phyloP scores from a whole-genome alignment of 2,113 vertebrate genomes.

The Leucopsar rothschildi region DNA sequence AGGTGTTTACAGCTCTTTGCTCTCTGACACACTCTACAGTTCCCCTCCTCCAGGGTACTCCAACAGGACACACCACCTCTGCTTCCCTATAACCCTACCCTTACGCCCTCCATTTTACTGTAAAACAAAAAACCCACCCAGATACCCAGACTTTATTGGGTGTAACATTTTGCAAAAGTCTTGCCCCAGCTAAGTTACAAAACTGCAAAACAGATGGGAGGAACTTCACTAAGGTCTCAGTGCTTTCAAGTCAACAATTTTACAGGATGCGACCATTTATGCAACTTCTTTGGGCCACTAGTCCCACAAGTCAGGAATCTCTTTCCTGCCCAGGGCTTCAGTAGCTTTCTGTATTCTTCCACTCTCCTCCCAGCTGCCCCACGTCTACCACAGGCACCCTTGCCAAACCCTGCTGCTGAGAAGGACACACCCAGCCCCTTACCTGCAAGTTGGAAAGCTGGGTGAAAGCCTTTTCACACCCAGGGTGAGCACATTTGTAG shows the following conservation, averaged over 20 bases:
- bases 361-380: not conserved
- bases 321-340: not conserved
- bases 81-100: not conserved
- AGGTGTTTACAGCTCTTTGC: not conserved
- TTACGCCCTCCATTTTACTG: not conserved
- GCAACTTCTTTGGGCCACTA: not conserved
- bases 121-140: not conserved
- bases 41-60: not conserved
- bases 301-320: not conserved
- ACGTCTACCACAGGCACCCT: not conserved
- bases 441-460: constrained; percentile 98
- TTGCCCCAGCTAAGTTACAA: not conserved
- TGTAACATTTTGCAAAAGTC: not conserved
- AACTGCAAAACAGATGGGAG: not conserved
- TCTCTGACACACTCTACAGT: not conserved
- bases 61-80: not conserved
- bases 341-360: not conserved
- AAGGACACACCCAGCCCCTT: not conserved
- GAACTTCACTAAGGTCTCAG: not conserved
- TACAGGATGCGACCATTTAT: not conserved
- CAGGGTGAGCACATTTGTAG: constrained; percentile 92
- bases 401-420: not conserved
- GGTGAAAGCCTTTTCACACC: constrained; percentile 97
- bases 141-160: not conserved
- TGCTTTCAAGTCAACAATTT: not conserved